phyloP scores from a whole-genome alignment of 2,113 vertebrate species.

The Eptesicus fuscus region DNA sequence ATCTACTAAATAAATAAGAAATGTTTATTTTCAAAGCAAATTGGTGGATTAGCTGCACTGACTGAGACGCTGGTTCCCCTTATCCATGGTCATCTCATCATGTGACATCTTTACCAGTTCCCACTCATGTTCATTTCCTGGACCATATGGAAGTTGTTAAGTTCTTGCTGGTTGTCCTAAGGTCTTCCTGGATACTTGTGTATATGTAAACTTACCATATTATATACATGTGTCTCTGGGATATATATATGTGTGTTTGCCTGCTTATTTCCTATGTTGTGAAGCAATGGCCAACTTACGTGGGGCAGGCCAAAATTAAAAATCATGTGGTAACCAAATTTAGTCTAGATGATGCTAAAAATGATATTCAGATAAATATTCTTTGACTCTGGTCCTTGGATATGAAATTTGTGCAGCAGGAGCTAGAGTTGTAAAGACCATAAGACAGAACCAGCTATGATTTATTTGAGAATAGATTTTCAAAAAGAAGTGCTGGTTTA shows the following conservation, averaged over 20 bases:
- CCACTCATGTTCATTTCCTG: background rate
- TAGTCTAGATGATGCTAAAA: constrained; percentile 20
- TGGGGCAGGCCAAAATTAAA: background rate
- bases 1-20: background rate
- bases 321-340: constrained; percentile 11
- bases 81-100: background rate
- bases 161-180: constrained; percentile 64
- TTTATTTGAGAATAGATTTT: constrained; percentile 28
- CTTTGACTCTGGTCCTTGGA: constrained; percentile 21
- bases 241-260: constrained; percentile 83
- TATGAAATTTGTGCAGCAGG: constrained; percentile 33
- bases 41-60: background rate
- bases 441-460: background rate
- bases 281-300: constrained; percentile 75
- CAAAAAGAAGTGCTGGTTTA: constrained; percentile 27
- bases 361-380: constrained; percentile 26
- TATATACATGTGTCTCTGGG: constrained; percentile 82
- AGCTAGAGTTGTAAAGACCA: constrained; percentile 19
- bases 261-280: constrained; percentile 83
- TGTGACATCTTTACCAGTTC: constrained; percentile 24
- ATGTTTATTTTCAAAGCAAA: constrained; percentile 12
- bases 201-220: constrained; percentile 79
- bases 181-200: constrained; percentile 71
- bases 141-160: constrained; percentile 57
- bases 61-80: constrained; percentile 52